Evolutionary conservation across 2,888 invertebrate genomes (phyloP).

Genomic region (Biston betularia): DNA sequence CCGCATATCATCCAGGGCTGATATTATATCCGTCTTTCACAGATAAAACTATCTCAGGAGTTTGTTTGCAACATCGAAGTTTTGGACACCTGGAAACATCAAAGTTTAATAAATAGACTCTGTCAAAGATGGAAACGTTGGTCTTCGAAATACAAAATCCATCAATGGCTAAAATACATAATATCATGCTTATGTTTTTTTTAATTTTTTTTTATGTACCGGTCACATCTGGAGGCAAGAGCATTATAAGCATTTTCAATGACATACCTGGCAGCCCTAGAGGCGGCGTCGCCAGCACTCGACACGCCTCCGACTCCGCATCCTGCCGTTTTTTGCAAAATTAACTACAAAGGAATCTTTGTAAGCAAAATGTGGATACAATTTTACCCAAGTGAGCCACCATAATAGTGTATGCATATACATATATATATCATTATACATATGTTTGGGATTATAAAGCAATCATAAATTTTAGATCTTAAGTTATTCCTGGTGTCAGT

Average conservation of each 20-base stretch:
- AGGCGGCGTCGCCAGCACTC: slow-evolving; percentile 60
- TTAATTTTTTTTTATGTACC: not conserved
- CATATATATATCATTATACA: not conserved
- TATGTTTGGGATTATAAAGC: no score
- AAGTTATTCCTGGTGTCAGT: not conserved
- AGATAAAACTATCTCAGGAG: slow-evolving; percentile 5
- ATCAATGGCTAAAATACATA: not conserved
- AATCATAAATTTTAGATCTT: not conserved
- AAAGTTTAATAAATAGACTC: not conserved
- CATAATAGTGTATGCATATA: not conserved
- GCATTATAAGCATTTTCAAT: slow-evolving; percentile 13
- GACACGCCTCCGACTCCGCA: slow-evolving; percentile 78
- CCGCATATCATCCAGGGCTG: slow-evolving; percentile 49
- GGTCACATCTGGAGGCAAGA: not conserved
- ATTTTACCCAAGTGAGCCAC: slow-evolving; percentile 50
- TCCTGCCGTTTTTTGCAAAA: slow-evolving; percentile 80
- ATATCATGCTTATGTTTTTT: not conserved
- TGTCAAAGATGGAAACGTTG: not conserved
- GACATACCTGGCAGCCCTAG: slow-evolving; percentile 52
- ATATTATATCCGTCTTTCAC: slow-evolving; percentile 28
- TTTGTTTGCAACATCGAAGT: not conserved
- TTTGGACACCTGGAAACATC: not conserved
- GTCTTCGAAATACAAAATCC: not conserved
- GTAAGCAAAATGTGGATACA: slow-evolving; percentile 60
- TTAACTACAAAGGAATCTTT: slow-evolving; percentile 73